Conservation (phyloP, 2,113 vertebrate genomes). For the Leuciscus idus region DNA sequence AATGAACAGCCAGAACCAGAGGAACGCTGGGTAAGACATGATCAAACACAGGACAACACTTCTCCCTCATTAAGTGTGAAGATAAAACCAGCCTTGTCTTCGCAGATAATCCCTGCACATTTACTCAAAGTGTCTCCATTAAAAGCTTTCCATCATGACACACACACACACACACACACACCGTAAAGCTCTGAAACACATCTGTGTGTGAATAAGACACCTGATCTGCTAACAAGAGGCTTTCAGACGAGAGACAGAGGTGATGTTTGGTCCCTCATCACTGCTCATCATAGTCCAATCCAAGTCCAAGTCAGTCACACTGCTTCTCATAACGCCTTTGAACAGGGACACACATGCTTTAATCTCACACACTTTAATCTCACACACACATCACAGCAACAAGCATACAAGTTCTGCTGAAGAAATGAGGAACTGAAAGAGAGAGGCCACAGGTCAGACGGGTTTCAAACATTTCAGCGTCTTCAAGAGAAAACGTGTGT, state of each 20-base stretch:
- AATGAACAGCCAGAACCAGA: slow-evolving; percentile 63
- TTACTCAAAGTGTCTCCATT: slow-evolving; percentile 74
- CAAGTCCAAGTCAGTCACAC: not conserved
- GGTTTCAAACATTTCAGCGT: not conserved
- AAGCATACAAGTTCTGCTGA: not conserved
- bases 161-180: slow-evolving; percentile 27
- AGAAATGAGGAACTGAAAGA: not conserved
- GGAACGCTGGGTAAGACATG: slow-evolving; percentile 60
- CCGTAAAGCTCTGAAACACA: slow-evolving; percentile 59
- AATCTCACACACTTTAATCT: not conserved
- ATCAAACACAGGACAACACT: slow-evolving; percentile 70
- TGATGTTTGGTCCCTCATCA: too few relatives aligned
- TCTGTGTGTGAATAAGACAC: slow-evolving; percentile 66
- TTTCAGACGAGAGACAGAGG: slow-evolving; percentile 36
- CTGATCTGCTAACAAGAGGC: slow-evolving; percentile 41
- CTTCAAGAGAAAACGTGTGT: not conserved
- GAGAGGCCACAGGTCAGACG: slow-evolving; percentile 39
- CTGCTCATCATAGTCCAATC: not conserved
- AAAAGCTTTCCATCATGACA: slow-evolving; percentile 59
- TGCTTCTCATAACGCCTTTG: not conserved
- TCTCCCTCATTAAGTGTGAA: not conserved
- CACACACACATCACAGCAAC: not conserved
- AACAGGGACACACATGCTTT: too few relatives aligned
- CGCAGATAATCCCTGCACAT: slow-evolving; percentile 72
- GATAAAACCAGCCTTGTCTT: slow-evolving; percentile 79